phyloP scores from a whole-genome alignment of 1,140 invertebrate species.

The Ceratina calcarata region DNA sequence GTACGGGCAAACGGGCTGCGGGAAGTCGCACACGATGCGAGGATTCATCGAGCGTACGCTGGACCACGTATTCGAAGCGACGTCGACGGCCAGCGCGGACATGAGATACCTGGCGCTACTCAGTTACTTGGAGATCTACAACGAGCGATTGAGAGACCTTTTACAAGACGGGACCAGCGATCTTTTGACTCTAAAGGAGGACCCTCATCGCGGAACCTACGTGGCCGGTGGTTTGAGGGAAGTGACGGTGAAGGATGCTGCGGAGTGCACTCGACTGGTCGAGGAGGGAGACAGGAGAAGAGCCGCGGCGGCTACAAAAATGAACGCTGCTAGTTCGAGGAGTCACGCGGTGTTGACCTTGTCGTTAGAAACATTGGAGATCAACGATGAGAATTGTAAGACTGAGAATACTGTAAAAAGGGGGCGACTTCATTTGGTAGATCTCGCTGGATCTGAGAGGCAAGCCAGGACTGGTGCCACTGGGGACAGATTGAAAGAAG shows the following conservation, averaged over 20 bases:
- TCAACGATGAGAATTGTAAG: slow-evolving; percentile 79
- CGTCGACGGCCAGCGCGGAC: slow-evolving; percentile 87
- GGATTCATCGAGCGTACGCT: slow-evolving; percentile 91
- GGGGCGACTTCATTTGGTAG: slow-evolving; percentile 94
- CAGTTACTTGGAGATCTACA: slow-evolving; percentile 97
- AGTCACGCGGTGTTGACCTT: slow-evolving; percentile 96
- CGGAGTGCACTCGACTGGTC: slow-evolving; percentile 88
- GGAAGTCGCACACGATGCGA: slow-evolving; percentile 92
- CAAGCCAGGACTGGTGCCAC: slow-evolving; percentile 92
- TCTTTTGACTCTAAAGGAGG: slow-evolving; percentile 74
- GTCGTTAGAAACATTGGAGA: slow-evolving; percentile 86
- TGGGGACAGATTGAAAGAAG: slow-evolving; percentile 94
- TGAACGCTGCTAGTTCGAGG: slow-evolving; percentile 93
- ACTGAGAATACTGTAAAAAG: slow-evolving; percentile 81
- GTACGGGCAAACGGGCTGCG: slow-evolving; percentile 93
- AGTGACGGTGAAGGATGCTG: slow-evolving; percentile 88
- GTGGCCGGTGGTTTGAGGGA: slow-evolving; percentile 84
- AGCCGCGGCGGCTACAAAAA: slow-evolving; percentile 88
- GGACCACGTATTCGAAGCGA: slow-evolving; percentile 96
- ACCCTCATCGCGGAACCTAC: slow-evolving; percentile 73
- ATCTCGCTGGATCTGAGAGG: slow-evolving; percentile 93
- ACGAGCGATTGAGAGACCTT: slow-evolving; percentile 92
- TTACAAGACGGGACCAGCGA: slow-evolving; percentile 82
- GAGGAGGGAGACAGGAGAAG: slow-evolving; percentile 88
- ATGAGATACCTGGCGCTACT: slow-evolving; percentile 93